Evolutionary conservation across 2,888 invertebrate species (phyloP).

Genomic region (Cantharis flavilabris): DNA sequence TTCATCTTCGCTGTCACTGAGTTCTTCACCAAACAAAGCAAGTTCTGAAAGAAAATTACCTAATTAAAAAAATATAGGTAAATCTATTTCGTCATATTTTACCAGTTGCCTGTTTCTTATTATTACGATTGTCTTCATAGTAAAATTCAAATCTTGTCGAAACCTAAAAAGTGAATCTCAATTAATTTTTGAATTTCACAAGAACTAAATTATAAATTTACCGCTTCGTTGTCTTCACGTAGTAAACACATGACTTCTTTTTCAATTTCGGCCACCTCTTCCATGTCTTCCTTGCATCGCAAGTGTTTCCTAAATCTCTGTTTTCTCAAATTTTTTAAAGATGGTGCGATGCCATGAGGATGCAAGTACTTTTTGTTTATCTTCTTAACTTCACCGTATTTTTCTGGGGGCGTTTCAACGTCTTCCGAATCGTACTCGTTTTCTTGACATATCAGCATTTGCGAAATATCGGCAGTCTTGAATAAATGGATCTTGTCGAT

Average conservation of each 20-base stretch:
- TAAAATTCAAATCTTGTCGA: constrained; percentile 35
- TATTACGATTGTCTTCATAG: constrained; percentile 17
- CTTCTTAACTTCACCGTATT: not conserved
- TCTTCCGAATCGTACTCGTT: constrained; percentile 37
- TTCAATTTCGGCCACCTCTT: constrained; percentile 69
- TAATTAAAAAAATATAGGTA: not conserved
- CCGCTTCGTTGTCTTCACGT: constrained; percentile 67
- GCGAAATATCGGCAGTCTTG: constrained; percentile 71
- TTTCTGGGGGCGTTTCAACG: constrained; percentile 46
- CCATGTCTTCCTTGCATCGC: constrained; percentile 64
- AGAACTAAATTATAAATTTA: constrained; percentile 46
- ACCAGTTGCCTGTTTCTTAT: constrained; percentile 6
- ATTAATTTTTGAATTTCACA: not conserved
- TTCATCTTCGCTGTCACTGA: constrained; percentile 30
- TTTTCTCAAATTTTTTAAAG: constrained; percentile 71
- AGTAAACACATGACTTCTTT: constrained; percentile 68
- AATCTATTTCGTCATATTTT: not conserved
- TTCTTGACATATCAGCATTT: constrained; percentile 62
- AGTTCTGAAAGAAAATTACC: constrained; percentile 17
- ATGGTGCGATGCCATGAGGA: constrained; percentile 71
- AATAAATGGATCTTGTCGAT: constrained; percentile 69
- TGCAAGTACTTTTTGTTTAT: constrained; percentile 41
- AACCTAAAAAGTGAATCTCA: constrained; percentile 23
- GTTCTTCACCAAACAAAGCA: constrained; percentile 28
- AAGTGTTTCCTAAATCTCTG: constrained; percentile 68